Conservation (phyloP, 2,888 invertebrate genomes). For the Podotricha telesiphe region DNA sequence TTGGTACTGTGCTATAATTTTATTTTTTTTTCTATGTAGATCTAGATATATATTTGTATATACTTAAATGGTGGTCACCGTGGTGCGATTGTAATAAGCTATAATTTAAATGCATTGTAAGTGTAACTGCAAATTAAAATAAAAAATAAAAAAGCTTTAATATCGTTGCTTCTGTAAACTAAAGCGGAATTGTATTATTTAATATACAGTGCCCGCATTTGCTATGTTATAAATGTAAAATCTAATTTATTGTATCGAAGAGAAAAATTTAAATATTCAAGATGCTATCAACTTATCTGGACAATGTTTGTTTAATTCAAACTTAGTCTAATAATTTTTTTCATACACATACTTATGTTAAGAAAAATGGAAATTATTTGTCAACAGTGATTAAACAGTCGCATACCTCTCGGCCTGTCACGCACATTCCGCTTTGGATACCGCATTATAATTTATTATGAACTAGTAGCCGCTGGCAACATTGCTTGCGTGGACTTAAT, state of each 20-base stretch:
- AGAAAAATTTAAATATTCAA: background rate
- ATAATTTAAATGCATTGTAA: too few relatives aligned
- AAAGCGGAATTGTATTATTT: too few relatives aligned
- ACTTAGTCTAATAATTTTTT: background rate
- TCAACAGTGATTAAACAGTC: background rate
- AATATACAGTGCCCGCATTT: too few relatives aligned
- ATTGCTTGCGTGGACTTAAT: too few relatives aligned
- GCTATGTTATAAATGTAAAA: too few relatives aligned
- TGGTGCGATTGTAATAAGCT: too few relatives aligned
- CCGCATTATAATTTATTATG: background rate
- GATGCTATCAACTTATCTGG: background rate
- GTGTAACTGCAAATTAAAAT: too few relatives aligned
- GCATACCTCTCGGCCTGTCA: background rate
- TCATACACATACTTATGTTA: background rate
- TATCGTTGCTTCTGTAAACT: too few relatives aligned
- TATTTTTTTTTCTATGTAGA: background rate
- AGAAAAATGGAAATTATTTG: conserved; percentile 1
- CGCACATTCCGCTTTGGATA: background rate
- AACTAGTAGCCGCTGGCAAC: background rate
- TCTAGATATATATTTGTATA: too few relatives aligned
- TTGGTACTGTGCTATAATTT: background rate
- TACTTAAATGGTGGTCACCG: too few relatives aligned
- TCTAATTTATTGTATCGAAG: too few relatives aligned
- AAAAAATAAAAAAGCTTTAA: too few relatives aligned
- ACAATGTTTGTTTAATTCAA: background rate